These are phyloP conservation scores for Serinus canaria DNA, from an alignment of 2,113 vertebrate genomes.

Conservation along the genomic window DNA sequence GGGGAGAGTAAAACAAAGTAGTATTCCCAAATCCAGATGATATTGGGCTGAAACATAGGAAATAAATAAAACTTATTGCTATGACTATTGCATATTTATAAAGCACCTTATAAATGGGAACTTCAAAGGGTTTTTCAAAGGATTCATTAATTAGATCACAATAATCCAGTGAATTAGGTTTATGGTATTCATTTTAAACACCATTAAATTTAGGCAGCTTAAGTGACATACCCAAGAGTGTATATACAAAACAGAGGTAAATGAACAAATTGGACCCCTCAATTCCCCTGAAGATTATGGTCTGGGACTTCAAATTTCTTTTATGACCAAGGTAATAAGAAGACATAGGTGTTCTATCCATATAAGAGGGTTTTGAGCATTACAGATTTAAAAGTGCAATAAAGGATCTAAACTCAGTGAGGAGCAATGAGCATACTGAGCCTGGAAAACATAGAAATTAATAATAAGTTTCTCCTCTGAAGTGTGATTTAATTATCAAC, in stretches of 20 bases:
- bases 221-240: background rate
- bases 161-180: background rate
- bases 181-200: background rate
- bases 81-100: background rate
- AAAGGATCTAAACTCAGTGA: background rate
- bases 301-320: background rate
- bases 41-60: background rate
- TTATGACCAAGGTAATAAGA: background rate
- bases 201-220: background rate
- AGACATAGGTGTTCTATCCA: background rate
- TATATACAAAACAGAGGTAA: background rate
- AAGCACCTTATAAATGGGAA: background rate
- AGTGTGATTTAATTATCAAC: background rate
- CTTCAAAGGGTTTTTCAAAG: slow-evolving; percentile 21
- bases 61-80: background rate
- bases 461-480: background rate
- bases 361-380: background rate
- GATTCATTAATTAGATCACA: background rate
- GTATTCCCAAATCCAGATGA: background rate
- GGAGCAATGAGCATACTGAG: background rate
- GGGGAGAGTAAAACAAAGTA: background rate
- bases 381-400: background rate
- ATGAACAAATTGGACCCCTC: background rate
- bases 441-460: background rate
- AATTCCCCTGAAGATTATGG: background rate